Conservation (phyloP, 1,140 invertebrate species). For the Diploscapter pachys region DNA sequence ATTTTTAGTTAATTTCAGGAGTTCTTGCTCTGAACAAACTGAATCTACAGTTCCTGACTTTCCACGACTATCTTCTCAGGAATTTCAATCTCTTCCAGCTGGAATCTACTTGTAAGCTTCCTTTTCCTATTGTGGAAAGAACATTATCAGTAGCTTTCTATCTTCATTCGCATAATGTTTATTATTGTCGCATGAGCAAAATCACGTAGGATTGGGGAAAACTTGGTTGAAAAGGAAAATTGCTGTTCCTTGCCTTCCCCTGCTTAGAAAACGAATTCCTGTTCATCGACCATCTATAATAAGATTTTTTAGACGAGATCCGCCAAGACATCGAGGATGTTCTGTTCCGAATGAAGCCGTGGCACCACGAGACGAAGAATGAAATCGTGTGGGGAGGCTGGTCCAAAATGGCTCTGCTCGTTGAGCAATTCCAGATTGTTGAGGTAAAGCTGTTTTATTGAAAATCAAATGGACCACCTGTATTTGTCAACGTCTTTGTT, state of each 20-base stretch:
- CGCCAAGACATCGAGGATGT: constrained; percentile 93
- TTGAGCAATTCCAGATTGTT: constrained; percentile 84
- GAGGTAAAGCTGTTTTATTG: not conserved
- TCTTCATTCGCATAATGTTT: too few species aligned
- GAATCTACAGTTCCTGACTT: constrained; percentile 94
- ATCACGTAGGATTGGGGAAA: too few species aligned
- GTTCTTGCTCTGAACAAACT: constrained; percentile 88
- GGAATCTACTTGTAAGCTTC: constrained; percentile 85
- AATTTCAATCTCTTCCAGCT: constrained; percentile 97
- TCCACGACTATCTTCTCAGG: constrained; percentile 93
- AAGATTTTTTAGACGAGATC: constrained; percentile 44
- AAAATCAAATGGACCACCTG: too few species aligned
- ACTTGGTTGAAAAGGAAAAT: too few species aligned
- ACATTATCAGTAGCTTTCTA: too few species aligned
- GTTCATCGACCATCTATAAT: not conserved
- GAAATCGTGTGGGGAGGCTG: constrained; percentile 88
- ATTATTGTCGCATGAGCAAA: too few species aligned
- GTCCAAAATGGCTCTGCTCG: constrained; percentile 95
- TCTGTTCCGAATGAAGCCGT: constrained; percentile 85
- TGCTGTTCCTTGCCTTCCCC: too few species aligned
- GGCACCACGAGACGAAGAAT: constrained; percentile 72
- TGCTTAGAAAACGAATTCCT: not conserved
- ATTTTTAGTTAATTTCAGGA: constrained; percentile 47
- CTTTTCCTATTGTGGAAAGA: constrained; percentile 7
- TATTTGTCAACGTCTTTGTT: too few species aligned